Base-by-base conservation (phyloP, 2,888 invertebrate species). In the Amblyjoppa fuscipennis region DNA sequence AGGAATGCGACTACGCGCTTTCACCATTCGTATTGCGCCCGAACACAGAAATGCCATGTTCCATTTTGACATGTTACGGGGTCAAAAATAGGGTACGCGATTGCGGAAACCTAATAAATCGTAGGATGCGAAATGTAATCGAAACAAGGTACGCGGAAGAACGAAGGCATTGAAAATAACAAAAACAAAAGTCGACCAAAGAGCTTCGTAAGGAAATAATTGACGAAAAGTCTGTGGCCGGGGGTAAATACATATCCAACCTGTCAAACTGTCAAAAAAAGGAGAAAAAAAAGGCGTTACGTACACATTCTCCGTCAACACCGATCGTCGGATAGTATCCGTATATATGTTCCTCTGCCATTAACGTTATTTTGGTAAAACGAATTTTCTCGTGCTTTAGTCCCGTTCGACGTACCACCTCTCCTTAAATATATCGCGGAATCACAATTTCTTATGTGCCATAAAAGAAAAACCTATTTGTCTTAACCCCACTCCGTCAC, bases 271-370 rank as follows among this genome's bases (percentile, higher is more conserved):
- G 92, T 92, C 92, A 93, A 91, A 92, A 90, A 80, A 79, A 61
- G 64, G 53, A 13, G 11, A 25, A 45, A 70, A 20, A 56, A 41
- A 90, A 90, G 88, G 88, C 87, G 87, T 88, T 93, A 94, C 94
- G 91, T 94, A 94, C 93, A 90, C 91, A 90, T 87, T 92, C 92
- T 89, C 92, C 91, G 88, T 94, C 92, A 92, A 90, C 92, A 88
- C 92, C 93, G 92, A 90, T 90, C 89, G 92, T 91, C 90, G 93
- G 93, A 92, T 91, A 92, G 87, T 93, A 94, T 89, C 94, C 94
- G 91, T 94, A 94, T 87, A 93, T 93, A 93, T 94, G 92, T 92
- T 94, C 94, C 90, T 94, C 94, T 93, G 94, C 94, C 94, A 94
- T 94, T 92, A 94, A 94, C 93, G 90, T 92, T 89, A 69, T 77